Evolutionary conservation across 1,140 invertebrate species (phyloP).

Genomic region (Drosophila ananassae): DNA sequence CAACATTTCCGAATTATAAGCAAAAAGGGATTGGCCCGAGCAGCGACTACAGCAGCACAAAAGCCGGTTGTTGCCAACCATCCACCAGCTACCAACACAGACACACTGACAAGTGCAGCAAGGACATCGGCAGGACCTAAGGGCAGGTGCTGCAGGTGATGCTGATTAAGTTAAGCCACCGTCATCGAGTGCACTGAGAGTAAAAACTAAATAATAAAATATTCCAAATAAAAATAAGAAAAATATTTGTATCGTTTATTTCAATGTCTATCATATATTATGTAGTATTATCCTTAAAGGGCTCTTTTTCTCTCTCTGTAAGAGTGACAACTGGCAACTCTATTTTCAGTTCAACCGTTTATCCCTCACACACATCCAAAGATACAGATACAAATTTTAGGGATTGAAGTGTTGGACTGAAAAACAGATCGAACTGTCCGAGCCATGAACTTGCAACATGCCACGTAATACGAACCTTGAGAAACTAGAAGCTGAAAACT

Average conservation of each 20-base stretch:
- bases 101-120: constrained; percentile 25
- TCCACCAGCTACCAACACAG: constrained; percentile 14
- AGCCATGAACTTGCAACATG: constrained; percentile 27
- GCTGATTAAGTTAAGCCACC: constrained; percentile 79
- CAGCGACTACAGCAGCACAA: constrained; percentile 40
- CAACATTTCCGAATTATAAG: constrained; percentile 81
- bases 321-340: constrained; percentile 13
- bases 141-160: constrained; percentile 65
- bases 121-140: constrained; percentile 42
- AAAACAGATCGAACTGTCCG: constrained; percentile 55
- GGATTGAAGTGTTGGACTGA: constrained; percentile 75
- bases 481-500: constrained; percentile 39
- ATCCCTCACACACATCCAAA: constrained; percentile 31
- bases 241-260: no score
- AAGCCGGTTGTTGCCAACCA: constrained; percentile 35
- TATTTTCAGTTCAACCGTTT: constrained; percentile 30
- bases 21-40: constrained; percentile 74
- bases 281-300: not conserved
- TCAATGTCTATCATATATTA: no score
- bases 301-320: not conserved
- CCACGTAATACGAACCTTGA: not conserved
- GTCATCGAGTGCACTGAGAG: constrained; percentile 46
- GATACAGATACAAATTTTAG: constrained; percentile 68
- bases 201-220: not conserved
- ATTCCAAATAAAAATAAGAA: no score